Evolutionary conservation across 2,113 vertebrate species (phyloP), one percentile per base, ranked within the genome.

Genomic region (Bagarius yarrelli): DNA sequence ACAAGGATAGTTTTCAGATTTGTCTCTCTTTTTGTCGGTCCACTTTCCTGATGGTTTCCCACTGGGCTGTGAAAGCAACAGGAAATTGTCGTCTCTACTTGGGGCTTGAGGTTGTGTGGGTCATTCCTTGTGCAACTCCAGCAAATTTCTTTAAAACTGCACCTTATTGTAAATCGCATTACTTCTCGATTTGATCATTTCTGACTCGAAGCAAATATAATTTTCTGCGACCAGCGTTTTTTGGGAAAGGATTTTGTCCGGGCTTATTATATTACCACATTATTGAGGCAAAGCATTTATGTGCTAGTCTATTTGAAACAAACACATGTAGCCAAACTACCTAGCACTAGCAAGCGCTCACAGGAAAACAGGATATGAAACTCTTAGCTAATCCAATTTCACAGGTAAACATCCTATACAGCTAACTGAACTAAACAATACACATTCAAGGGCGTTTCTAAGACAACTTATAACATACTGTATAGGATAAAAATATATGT

Each of bases 1-100:
- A 84, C 80, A 81, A 72, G 71, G 56, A 57, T 84, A 52, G 44
- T 61, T 82, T 36, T 72, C 60, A 63, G 36, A 56, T 64, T 72
- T 63, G 73, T 52, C 14, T 56, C 56, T 81, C 71, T 76, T 85
- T 83, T 83, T 79, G 52, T 23, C 11, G 40, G 59, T 64, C 56
- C 36, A 57, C 1, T 53, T 61, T 79, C 32, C 47, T 55, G 53
- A 53, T 74, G 15, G 55, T 67, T 40, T 71, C 74, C 80, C 74
- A 71, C 25, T 70, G 77, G 80, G 61, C 75, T 69, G 76, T 82
- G 70, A 53, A 59, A 57, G 34, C 67, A 25, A 21, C 60, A 21
- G 8, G 52, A 27, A 52, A 34, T 36, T 36, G 55, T 14, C 52
- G 19, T 57, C 50, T 67, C 60, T 47, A 34, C 14, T 32, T 23